These are phyloP conservation scores for Saccostrea echinata DNA, from an alignment of 1,140 invertebrate genomes.

Conservation along the genomic window DNA sequence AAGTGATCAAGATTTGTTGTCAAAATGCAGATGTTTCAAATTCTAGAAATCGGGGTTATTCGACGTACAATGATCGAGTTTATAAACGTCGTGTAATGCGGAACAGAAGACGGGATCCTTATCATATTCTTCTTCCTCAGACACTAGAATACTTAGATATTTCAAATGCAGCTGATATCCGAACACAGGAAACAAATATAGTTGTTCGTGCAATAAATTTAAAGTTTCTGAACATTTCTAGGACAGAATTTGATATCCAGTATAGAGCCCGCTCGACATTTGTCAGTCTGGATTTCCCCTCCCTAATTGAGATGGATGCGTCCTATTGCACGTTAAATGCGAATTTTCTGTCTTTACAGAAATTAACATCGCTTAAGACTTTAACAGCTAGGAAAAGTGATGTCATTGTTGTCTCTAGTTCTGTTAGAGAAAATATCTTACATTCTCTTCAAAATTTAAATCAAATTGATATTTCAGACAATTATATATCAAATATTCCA, in stretches of 20 bases:
- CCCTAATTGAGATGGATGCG: background rate
- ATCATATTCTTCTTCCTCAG: background rate
- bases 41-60: background rate
- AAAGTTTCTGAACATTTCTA: background rate
- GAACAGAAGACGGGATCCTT: background rate
- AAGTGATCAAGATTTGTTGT: background rate
- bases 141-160: background rate
- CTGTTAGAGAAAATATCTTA: background rate
- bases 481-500: background rate
- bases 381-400: background rate
- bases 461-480: background rate
- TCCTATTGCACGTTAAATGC: background rate
- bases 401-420: background rate
- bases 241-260: background rate
- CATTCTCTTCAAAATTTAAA: background rate
- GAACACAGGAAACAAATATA: background rate
- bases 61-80: background rate
- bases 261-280: background rate
- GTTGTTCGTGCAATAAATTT: background rate
- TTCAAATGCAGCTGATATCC: background rate
- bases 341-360: background rate
- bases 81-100: background rate
- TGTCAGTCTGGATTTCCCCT: background rate
- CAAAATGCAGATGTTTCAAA: background rate
- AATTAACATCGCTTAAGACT: background rate